Conservation (phyloP, 2,888 invertebrate genomes). For the Patella depressa region DNA sequence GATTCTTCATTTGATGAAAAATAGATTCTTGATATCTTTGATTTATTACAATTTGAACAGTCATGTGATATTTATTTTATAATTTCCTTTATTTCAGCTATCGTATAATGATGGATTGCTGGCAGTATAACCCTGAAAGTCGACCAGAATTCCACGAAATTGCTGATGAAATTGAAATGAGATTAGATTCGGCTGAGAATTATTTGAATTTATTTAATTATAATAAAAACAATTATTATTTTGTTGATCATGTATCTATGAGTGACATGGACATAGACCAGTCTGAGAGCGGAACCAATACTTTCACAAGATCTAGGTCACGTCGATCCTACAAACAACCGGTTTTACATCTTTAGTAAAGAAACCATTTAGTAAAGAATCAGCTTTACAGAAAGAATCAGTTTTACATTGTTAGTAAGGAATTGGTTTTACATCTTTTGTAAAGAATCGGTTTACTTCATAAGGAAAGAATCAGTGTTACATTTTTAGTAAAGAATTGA, state of each 20-base stretch:
- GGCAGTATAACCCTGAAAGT: not conserved
- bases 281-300: not conserved
- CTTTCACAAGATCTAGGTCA: not conserved
- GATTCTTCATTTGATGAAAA: no score
- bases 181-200: not conserved
- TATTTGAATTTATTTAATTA: not conserved
- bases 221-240: slow-evolving; percentile 7
- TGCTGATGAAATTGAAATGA: not conserved
- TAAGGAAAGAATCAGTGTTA: no score
- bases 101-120: not conserved
- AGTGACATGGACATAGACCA: slow-evolving; percentile 8
- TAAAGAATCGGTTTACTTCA: no score
- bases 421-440: no score
- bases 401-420: no score
- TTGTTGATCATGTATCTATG: slow-evolving; percentile 4
- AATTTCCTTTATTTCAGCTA: not conserved
- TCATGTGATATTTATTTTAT: no score
- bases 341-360: not conserved
- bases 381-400: no score
- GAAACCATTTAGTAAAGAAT: no score
- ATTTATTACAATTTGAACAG: no score
- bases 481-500: no score
- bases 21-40: no score
- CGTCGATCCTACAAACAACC: not conserved
- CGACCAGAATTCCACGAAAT: slow-evolving; percentile 7